A percentile compares a stretch with the other conserved stretches of the same genome.
Evolutionary conservation across 2,888 invertebrate species (phyloP).

Genomic region (Leptopilina drosophilae): DNA sequence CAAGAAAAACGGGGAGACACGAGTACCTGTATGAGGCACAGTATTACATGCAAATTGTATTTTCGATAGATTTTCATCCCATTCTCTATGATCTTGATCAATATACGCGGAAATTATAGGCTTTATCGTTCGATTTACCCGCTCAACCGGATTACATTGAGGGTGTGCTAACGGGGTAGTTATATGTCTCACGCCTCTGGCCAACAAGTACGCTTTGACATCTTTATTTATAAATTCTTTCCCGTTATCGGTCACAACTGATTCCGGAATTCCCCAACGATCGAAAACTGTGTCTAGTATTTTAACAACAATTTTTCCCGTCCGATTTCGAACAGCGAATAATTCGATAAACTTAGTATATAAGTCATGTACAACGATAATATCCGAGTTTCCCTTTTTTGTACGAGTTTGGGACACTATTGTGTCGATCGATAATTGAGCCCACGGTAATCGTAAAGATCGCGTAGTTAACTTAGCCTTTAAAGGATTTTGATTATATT

Average conservation of each 20-base stretch:
- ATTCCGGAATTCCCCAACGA: slow-evolving; percentile 28
- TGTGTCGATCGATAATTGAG: not conserved
- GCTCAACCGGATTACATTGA: not conserved
- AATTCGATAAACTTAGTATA: too few species aligned
- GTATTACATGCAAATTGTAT: too few species aligned
- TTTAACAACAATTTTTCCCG: too few species aligned
- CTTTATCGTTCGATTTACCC: not conserved
- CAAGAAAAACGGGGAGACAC: too few species aligned
- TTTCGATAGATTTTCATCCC: not conserved
- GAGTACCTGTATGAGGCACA: too few species aligned
- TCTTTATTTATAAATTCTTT: not conserved
- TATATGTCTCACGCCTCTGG: not conserved
- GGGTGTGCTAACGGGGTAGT: not conserved
- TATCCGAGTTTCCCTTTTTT: not conserved
- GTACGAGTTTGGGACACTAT: not conserved
- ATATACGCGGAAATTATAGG: not conserved
- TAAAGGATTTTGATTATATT: too few species aligned
- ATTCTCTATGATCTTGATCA: not conserved
- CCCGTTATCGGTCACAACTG: not conserved
- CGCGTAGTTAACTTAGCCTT: too few species aligned
- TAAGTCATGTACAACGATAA: not conserved
- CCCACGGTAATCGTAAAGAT: too few species aligned
- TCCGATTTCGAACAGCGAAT: too few species aligned
- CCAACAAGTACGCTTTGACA: not conserved
- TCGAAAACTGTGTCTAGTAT: too few species aligned